phyloP scores from a whole-genome alignment of 1,140 invertebrate species.

The Hydropsyche tenuis region DNA sequence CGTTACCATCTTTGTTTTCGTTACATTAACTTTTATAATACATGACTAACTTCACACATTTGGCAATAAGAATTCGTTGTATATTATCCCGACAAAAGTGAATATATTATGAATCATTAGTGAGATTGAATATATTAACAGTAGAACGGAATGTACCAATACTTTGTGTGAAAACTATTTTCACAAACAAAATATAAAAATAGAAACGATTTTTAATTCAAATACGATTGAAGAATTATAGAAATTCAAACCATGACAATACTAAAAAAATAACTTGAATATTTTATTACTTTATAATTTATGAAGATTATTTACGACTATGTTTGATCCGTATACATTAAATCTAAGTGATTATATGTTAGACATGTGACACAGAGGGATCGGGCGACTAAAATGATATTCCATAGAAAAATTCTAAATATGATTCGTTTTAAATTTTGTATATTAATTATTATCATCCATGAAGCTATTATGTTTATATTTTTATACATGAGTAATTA shows the following conservation, averaged over 20 bases:
- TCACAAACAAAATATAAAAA: neutral
- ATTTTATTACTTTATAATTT: no score
- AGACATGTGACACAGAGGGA: conserved; percentile 25
- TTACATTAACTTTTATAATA: conserved; percentile 10
- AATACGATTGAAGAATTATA: no score
- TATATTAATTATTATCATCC: conserved; percentile 16
- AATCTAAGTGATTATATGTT: conserved; percentile 28
- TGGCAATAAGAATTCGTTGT: conserved; percentile 24
- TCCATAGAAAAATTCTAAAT: conserved; percentile 31
- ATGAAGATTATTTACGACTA: conserved; percentile 13
- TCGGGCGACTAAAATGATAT: conserved; percentile 21
- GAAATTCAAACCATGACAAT: no score
- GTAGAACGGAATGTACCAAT: neutral
- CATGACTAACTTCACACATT: conserved; percentile 24
- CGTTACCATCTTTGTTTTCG: conserved; percentile 3
- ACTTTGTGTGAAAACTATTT: neutral
- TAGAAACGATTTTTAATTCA: no score
- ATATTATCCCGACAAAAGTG: neutral
- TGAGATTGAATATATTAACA: neutral
- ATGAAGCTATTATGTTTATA: conserved; percentile 17
- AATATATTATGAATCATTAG: neutral
- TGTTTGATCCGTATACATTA: conserved; percentile 37
- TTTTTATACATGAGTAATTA: conserved; percentile 10
- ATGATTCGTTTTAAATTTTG: neutral
- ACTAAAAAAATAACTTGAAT: no score